Evolutionary conservation across 92 coral and sea anemone genomes (phyloP).

Genomic region (Metridium senile): DNA sequence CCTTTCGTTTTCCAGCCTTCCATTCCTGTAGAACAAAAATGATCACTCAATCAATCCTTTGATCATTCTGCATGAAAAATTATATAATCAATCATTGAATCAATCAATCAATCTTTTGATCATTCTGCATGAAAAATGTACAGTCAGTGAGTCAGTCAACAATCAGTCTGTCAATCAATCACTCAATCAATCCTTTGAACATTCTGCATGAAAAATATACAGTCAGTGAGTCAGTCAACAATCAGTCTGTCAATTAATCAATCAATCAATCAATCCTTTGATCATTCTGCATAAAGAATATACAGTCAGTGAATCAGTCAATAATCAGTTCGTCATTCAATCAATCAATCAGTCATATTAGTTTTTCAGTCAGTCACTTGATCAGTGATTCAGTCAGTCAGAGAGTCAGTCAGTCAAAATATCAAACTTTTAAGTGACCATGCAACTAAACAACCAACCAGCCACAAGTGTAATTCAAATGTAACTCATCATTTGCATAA

Average conservation of each 20-base stretch:
- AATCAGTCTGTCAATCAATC: too few species aligned
- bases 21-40: constrained; percentile 72
- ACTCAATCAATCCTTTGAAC: not conserved
- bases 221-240: too few species aligned
- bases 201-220: not conserved
- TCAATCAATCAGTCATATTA: not conserved
- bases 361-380: too few species aligned
- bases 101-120: not conserved
- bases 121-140: not conserved
- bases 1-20: constrained; percentile 97
- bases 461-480: too few species aligned
- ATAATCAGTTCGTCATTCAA: too few species aligned
- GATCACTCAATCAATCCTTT: not conserved
- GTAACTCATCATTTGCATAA: too few species aligned
- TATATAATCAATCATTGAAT: not conserved
- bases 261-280: not conserved
- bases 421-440: too few species aligned
- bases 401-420: too few species aligned
- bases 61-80: not conserved
- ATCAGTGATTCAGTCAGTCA: not conserved
- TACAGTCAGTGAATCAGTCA: too few species aligned
- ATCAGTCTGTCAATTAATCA: not conserved
- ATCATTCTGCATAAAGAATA: not conserved
- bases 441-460: too few species aligned
- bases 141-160: too few species aligned